phyloP scores from a whole-genome alignment of 2,797 vertebrate species.

The Dallia pectoralis region DNA sequence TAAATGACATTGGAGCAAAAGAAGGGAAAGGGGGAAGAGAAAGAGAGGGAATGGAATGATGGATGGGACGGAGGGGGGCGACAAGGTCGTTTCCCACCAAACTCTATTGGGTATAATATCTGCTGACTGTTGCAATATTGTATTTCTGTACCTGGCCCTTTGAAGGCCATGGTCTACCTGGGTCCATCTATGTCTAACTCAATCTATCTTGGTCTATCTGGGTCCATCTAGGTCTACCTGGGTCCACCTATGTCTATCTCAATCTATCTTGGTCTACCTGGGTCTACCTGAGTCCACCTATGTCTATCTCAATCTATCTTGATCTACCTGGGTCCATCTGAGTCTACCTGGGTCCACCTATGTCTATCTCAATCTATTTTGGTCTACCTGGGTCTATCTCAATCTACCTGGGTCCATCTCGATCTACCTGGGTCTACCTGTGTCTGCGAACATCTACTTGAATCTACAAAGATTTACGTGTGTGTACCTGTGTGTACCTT shows the following conservation, averaged over 20 bases:
- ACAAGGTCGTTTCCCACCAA: conserved; percentile 50
- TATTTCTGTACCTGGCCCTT: conserved; percentile 18
- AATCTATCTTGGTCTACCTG: not conserved
- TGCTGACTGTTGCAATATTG: conserved; percentile 22
- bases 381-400: too few relatives aligned
- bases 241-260: too few relatives aligned
- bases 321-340: too few relatives aligned
- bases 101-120: conserved; percentile 19
- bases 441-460: too few relatives aligned
- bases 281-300: not conserved
- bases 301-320: not conserved
- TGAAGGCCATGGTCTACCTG: conserved; percentile 2
- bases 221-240: too few relatives aligned
- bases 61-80: not conserved
- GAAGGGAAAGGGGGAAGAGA: conserved; percentile 52
- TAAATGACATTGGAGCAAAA: conserved; percentile 78
- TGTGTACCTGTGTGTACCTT: too few relatives aligned
- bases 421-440: too few relatives aligned
- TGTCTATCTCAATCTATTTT: too few relatives aligned
- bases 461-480: too few relatives aligned
- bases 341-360: too few relatives aligned
- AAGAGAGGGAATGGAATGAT: conserved; percentile 10
- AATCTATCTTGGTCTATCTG: too few relatives aligned
- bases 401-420: too few relatives aligned
- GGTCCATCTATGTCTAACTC: not conserved